Base-by-base conservation (phyloP, 2,797 vertebrate genomes). In the Menidia menidia region DNA sequence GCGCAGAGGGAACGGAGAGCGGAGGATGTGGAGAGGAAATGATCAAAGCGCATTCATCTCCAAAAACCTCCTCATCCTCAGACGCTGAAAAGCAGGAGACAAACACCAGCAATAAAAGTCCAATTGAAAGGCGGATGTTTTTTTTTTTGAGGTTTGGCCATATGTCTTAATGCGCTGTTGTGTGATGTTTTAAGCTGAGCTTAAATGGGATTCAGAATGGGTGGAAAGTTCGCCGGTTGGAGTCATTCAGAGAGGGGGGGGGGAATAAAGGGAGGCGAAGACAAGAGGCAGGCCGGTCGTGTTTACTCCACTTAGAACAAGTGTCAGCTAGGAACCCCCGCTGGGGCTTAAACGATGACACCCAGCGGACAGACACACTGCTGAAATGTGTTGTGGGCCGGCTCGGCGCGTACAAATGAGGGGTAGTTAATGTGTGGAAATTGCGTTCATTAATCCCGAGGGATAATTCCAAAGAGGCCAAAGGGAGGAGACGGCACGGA, bases 351-450 rank as follows among this genome's bases (percentile, higher is more conserved):
- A 95, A 95, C 85, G 89, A 94, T 87, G 88, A 89, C 73, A 92
- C 89, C 93, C 93, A 94, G 91, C 77, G 85, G 93, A 94, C 85
- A 89, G 82, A 89, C 88, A 89, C 83, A 86, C 93, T 92, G 89
- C 91, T 91, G 91, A 90, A 93, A 93, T 82, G 89, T 86, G 88
- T 91, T 67, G 87, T 91, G 84, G 90, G 93, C 90, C 90, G 92
- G 90, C 73, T 93, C 94, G 95, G 97, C 96, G 96, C 91, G 92
- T 44, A 68, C 88, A 89, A 95, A 93, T 91, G 25, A 83, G 89
- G 90, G 90, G 87, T 88, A 86, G 90, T 84, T 90, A 87, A 85
- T 93, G 89, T 85, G 91, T 87, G 86, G 91, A 94, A 94, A 95
- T 94, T 87, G 86, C 90, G 90, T 93, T 95, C 86, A 93, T 95